Evolutionary conservation across 2,113 vertebrate genomes (phyloP).

Genomic region (Ellobius talpinus): DNA sequence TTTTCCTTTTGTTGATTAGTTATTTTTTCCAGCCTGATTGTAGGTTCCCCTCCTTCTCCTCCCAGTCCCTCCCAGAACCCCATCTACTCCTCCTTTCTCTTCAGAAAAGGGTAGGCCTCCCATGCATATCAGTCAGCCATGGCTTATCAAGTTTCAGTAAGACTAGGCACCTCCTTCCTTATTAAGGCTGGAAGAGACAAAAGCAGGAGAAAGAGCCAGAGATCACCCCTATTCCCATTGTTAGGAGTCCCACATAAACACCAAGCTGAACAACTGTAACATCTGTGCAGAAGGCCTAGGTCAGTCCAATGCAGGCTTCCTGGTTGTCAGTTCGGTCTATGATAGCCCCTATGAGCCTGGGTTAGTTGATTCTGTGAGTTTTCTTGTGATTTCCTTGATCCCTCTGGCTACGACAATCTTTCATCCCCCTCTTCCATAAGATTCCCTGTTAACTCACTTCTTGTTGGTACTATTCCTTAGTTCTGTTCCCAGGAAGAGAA

Average conservation of each 20-base stretch:
- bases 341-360: background rate
- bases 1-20: background rate
- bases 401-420: background rate
- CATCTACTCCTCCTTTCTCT: background rate
- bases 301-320: background rate
- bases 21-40: background rate
- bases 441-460: background rate
- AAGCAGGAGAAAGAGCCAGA: background rate
- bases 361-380: background rate
- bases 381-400: background rate
- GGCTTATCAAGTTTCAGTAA: background rate
- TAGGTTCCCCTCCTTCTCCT: background rate
- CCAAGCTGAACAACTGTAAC: background rate
- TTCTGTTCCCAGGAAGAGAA: background rate
- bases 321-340: background rate
- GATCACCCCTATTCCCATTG: background rate
- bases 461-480: slow-evolving; percentile 8
- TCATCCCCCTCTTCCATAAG: background rate
- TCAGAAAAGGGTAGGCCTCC: background rate
- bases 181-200: background rate
- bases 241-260: background rate
- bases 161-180: background rate
- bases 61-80: background rate
- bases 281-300: background rate
- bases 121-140: background rate